Percentiles rank a stretch among this genome's conserved stretches.
phyloP scores from a whole-genome alignment of 2,888 invertebrate genomes.

The Gisinianus flammeolus region DNA sequence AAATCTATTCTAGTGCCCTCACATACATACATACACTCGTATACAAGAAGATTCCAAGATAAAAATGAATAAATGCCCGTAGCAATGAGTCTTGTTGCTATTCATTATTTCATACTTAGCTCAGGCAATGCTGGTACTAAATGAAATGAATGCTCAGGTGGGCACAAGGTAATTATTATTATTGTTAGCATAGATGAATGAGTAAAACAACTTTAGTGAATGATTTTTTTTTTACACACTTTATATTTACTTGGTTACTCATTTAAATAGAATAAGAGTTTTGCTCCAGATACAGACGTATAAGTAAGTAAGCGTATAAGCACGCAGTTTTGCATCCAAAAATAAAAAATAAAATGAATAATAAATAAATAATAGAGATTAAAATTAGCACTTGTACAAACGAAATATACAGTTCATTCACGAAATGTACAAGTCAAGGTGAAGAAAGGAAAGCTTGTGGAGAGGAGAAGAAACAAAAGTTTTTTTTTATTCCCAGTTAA shows the following conservation, averaged over 20 bases:
- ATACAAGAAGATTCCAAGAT: too few relatives aligned
- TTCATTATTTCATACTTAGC: too few relatives aligned
- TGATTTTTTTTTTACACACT: background rate
- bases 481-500: background rate
- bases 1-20: too few relatives aligned
- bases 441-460: background rate
- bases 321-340: background rate
- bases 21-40: too few relatives aligned
- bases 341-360: background rate
- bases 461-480: background rate
- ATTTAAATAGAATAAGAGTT: background rate
- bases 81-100: background rate
- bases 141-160: too few relatives aligned
- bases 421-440: constrained; percentile 6
- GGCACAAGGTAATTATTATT: background rate
- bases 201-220: background rate
- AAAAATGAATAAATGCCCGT: background rate
- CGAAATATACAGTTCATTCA: constrained; percentile 13
- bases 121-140: too few relatives aligned
- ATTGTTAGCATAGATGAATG: background rate
- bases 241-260: background rate
- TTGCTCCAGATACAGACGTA: background rate
- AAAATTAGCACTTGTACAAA: background rate
- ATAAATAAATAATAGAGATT: background rate
- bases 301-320: background rate